These are phyloP conservation scores for Stegophylla sp. DNA, from an alignment of 2,888 invertebrate genomes.

Conservation along the genomic window DNA sequence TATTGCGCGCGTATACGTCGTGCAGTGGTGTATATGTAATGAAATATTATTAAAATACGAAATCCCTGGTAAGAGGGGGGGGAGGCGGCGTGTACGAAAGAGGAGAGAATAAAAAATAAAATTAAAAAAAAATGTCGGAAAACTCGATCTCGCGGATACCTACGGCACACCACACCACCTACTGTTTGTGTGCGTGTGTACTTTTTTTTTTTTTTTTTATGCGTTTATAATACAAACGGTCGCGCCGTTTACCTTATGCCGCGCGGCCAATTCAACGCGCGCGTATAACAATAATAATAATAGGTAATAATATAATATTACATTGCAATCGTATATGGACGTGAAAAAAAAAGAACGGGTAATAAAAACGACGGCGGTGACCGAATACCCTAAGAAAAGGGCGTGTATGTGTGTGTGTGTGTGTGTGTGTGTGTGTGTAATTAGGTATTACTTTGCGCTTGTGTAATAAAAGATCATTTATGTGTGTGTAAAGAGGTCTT, in stretches of 20 bases:
- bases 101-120: no score
- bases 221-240: slow-evolving; percentile 6
- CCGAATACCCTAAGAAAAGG: slow-evolving; percentile 14
- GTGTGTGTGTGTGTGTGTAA: not conserved
- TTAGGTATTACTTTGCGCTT: not conserved
- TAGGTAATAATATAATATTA: not conserved
- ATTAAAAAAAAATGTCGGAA: slow-evolving; percentile 13
- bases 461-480: slow-evolving; percentile 20
- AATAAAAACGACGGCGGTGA: not conserved
- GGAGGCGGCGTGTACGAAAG: no score
- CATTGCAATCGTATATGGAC: not conserved
- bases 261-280: slow-evolving; percentile 16
- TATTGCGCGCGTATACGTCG: no score
- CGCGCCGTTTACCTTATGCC: slow-evolving; percentile 30
- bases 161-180: not conserved
- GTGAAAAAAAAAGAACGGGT: not conserved
- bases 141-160: slow-evolving; percentile 4
- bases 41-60: no score
- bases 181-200: not conserved
- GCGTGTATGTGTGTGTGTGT: not conserved
- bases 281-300: slow-evolving; percentile 13
- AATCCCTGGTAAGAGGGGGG: no score
- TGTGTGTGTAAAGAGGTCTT: slow-evolving; percentile 51
- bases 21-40: not conserved
- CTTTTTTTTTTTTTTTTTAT: not conserved